Evolutionary conservation across 2,888 invertebrate species (phyloP).

Genomic region (Pharmacophagus antenor): DNA sequence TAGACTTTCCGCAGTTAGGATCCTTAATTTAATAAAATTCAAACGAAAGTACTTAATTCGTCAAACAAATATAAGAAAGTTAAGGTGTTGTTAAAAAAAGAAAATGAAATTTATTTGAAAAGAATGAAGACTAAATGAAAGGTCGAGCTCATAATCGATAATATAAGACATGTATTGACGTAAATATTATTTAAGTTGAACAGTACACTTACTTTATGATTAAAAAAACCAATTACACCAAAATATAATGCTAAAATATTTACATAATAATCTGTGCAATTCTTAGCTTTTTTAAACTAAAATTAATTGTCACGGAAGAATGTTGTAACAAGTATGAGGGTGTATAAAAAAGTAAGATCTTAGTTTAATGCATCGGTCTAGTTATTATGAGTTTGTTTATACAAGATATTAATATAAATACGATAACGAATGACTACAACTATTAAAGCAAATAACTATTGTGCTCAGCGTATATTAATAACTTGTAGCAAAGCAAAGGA

Average conservation of each 20-base stretch:
- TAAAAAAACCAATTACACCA: background rate
- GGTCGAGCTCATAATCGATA: too few relatives aligned
- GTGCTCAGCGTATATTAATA: slow-evolving; percentile 50
- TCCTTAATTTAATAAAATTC: too few relatives aligned
- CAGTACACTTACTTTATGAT: too few relatives aligned
- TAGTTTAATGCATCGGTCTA: slow-evolving; percentile 12
- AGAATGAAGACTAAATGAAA: background rate
- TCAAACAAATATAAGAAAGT: background rate
- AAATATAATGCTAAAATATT: background rate
- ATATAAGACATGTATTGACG: background rate
- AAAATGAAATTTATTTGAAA: background rate
- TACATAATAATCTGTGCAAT: background rate
- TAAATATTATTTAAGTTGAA: too few relatives aligned
- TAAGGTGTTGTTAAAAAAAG: background rate
- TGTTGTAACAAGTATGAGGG: background rate
- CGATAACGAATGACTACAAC: slow-evolving; percentile 48
- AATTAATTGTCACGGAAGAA: background rate
- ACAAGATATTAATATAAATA: slow-evolving; percentile 25
- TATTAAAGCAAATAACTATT: slow-evolving; percentile 63
- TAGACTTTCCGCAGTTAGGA: too few relatives aligned
- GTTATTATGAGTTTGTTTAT: slow-evolving; percentile 12
- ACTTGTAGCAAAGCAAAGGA: slow-evolving; percentile 62
- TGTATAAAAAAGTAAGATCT: background rate
- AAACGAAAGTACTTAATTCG: too few relatives aligned
- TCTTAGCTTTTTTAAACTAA: background rate